Conservation (phyloP, 2,888 invertebrate species). For the Drosophila algonquin region DNA sequence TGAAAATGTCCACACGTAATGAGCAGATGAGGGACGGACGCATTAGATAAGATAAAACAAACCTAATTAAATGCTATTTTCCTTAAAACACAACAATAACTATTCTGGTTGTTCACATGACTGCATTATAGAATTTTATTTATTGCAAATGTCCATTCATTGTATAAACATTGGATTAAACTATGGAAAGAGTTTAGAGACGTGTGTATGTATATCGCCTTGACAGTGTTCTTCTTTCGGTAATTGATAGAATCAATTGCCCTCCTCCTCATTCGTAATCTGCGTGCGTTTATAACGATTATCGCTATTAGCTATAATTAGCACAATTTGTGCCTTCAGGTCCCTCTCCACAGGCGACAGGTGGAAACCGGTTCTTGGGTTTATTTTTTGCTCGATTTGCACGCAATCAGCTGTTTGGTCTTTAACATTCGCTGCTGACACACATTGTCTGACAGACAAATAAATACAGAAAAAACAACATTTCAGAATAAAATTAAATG, state of each 20-base stretch:
- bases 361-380: conserved; percentile 18
- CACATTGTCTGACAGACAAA: conserved; percentile 29
- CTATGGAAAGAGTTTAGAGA: not conserved
- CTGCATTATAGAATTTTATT: not conserved
- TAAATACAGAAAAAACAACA: conserved; percentile 4
- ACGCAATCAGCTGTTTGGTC: conserved; percentile 34
- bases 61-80: not conserved
- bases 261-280: not conserved
- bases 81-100: not conserved
- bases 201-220: not conserved
- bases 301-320: conserved; percentile 34
- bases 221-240: not conserved
- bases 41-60: conserved; percentile 1
- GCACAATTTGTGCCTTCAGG: conserved; percentile 22
- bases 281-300: conserved; percentile 28
- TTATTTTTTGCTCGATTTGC: not conserved
- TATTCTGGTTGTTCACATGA: not conserved
- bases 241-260: not conserved
- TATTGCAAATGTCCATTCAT: not conserved
- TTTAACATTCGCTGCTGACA: conserved; percentile 29
- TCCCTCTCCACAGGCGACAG: conserved; percentile 4
- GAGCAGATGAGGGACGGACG: not conserved
- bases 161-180: not conserved
- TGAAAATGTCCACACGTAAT: not conserved
- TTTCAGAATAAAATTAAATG: conserved; percentile 20